These are phyloP conservation scores for Orchesellides sinensis DNA, from an alignment of 2,888 invertebrate genomes.

Conservation along the genomic window DNA sequence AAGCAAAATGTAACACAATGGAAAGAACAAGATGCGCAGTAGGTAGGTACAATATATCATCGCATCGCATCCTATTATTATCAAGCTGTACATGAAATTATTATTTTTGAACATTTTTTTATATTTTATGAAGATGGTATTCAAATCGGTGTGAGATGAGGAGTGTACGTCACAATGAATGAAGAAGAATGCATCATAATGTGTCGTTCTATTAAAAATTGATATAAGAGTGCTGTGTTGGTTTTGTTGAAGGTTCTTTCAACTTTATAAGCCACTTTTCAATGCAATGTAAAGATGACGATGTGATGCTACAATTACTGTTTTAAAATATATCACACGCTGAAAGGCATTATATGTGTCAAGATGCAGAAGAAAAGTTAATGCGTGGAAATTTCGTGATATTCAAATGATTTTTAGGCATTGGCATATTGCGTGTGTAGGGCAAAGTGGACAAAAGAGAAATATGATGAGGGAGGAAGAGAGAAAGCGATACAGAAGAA, in stretches of 20 bases:
- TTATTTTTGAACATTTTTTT: background rate
- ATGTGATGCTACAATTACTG: background rate
- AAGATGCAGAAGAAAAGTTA: background rate
- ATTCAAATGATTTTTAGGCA: too few relatives aligned
- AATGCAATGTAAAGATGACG: background rate
- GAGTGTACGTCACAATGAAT: background rate
- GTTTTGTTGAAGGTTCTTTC: slow-evolving; percentile 45
- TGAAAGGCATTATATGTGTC: too few relatives aligned
- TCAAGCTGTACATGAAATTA: too few relatives aligned
- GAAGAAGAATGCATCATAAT: slow-evolving; percentile 18
- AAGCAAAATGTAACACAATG: slow-evolving; percentile 48
- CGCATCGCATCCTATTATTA: too few relatives aligned
- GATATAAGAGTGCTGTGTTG: too few relatives aligned
- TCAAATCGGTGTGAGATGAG: slow-evolving; percentile 13
- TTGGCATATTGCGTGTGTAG: too few relatives aligned
- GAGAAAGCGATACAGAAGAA: slow-evolving; percentile 13
- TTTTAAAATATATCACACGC: background rate
- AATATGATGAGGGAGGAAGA: background rate
- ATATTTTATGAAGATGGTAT: background rate
- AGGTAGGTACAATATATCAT: too few relatives aligned
- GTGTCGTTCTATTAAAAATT: too few relatives aligned
- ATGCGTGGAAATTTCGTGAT: background rate
- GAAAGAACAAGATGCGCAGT: background rate
- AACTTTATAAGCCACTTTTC: slow-evolving; percentile 18
- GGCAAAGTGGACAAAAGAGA: slow-evolving; percentile 1